Base-by-base conservation (phyloP, 2,888 invertebrate species). In the Drosophila kokeensis region DNA sequence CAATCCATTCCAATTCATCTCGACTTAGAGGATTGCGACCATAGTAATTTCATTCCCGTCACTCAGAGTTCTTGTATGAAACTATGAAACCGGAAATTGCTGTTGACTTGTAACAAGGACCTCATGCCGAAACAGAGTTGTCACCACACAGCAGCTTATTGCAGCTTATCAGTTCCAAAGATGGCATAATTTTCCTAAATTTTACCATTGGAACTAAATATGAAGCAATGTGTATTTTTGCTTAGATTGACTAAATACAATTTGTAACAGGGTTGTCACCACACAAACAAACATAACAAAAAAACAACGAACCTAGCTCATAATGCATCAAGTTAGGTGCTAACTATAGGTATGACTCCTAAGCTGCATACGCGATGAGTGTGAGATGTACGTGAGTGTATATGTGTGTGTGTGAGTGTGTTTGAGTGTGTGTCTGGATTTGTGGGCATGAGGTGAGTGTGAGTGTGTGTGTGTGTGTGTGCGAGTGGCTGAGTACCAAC, bases 401-500 rank as follows among this genome's bases (percentile, higher is more conserved):
- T 21, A 38, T 38, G n/a, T 15, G 40, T 24, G 10, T 2, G 18
- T 38, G 15, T 50, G 38, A 1, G 13, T 36, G 55, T 38, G 48
- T 36, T 32, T 24, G 30, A 49, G 29, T 52, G 15, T 48, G 48
- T 53, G 2, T 29, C 10, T n/a, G 36, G 7, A 34, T 38, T 6
- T 13, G 11, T 18, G 36, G 18, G 30, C 30, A 32, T 53, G 52
- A 30, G 4, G 38, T 6, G 49, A 4, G 49, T 50, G 58, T 24
- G 49, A 4, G 49, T 50, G 58, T 24, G n/a, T 50, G 58, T 50
- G 58, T 59, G 50, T 11, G 50, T 48, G 61, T 54, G 48, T 61
- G 68, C 61, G 59, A 45, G 40, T 53, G 70, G 54, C 67, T 72
- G 76, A 68, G 81, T 92, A 92, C 93, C 94, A 95, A 97, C 97